Percentiles rank a stretch among this genome's conserved stretches.
phyloP scores from a whole-genome alignment of 2,888 invertebrate genomes.

The Dyspetes luteomarginatus region DNA sequence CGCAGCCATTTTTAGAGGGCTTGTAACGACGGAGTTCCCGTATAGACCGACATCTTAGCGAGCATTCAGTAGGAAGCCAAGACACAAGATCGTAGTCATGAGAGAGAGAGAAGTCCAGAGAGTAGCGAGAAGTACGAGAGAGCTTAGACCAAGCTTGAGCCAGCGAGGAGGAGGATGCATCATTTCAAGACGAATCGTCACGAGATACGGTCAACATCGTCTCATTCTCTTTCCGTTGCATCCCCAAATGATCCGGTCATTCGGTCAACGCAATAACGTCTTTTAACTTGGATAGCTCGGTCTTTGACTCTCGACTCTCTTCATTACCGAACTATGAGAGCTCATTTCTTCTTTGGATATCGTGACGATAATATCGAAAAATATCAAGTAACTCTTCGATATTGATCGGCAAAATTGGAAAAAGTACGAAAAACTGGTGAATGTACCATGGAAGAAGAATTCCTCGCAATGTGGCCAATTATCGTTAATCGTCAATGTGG shows the following conservation, averaged over 20 bases:
- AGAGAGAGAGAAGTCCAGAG: slow-evolving; percentile 65
- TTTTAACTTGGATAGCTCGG: too few relatives aligned
- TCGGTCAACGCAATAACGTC: slow-evolving; percentile 11
- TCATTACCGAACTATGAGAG: neutral
- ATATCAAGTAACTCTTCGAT: neutral
- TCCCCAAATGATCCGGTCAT: neutral
- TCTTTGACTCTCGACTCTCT: too few relatives aligned
- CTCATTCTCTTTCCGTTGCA: slow-evolving; percentile 24
- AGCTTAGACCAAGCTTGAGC: slow-evolving; percentile 50
- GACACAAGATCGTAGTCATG: slow-evolving; percentile 72
- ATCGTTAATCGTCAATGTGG: neutral
- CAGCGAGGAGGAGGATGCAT: slow-evolving; percentile 57
- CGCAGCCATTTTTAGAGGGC: slow-evolving; percentile 83
- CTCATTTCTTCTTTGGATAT: too few relatives aligned
- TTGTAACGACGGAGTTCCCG: slow-evolving; percentile 74
- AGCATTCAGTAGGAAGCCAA: slow-evolving; percentile 80
- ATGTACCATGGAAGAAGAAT: slow-evolving; percentile 22
- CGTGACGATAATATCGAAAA: neutral
- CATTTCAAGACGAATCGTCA: slow-evolving; percentile 60
- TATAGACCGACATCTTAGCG: slow-evolving; percentile 71
- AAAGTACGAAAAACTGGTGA: neutral
- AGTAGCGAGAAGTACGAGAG: slow-evolving; percentile 20
- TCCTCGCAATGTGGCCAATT: slow-evolving; percentile 22
- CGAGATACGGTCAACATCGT: slow-evolving; percentile 51
- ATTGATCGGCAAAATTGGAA: neutral